Evolutionary conservation across 2,113 vertebrate species (phyloP).

Genomic region (Catharus minimus): DNA sequence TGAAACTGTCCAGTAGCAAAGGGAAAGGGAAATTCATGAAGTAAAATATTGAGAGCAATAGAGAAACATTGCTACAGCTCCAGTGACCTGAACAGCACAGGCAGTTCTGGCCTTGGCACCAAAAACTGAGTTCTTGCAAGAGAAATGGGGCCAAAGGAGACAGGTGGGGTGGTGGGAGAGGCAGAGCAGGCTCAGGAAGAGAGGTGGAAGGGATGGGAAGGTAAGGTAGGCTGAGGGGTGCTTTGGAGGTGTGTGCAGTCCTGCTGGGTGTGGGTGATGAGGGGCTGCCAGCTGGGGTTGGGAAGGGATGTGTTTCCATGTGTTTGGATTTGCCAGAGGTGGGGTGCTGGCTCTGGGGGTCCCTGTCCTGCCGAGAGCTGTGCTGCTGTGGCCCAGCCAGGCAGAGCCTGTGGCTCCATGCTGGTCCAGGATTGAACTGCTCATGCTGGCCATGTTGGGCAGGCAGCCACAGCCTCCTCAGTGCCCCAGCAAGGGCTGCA

Average conservation of each 20-base stretch:
- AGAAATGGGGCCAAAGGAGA: neutral
- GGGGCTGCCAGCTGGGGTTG: neutral
- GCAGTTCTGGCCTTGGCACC: neutral
- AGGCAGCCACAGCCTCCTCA: neutral
- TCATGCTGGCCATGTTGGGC: neutral
- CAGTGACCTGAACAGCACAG: neutral
- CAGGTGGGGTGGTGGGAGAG: neutral
- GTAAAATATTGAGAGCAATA: neutral
- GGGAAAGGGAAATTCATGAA: neutral
- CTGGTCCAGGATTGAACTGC: neutral
- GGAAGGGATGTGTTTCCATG: neutral
- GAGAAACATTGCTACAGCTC: neutral
- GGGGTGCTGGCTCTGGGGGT: neutral
- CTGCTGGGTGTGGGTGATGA: rapidly evolving
- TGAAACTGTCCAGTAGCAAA: neutral
- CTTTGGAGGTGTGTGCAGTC: neutral
- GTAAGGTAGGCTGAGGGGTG: neutral
- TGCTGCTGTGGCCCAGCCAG: neutral
- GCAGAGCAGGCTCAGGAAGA: rapidly evolving
- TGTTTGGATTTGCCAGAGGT: neutral
- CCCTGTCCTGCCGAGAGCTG: neutral
- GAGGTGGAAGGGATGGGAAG: neutral
- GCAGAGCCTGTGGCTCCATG: neutral
- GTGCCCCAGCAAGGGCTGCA: neutral
- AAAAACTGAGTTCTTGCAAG: neutral